Base-by-base conservation (phyloP, 2,888 invertebrate species). In the Prosopocoilus inquinatus region DNA sequence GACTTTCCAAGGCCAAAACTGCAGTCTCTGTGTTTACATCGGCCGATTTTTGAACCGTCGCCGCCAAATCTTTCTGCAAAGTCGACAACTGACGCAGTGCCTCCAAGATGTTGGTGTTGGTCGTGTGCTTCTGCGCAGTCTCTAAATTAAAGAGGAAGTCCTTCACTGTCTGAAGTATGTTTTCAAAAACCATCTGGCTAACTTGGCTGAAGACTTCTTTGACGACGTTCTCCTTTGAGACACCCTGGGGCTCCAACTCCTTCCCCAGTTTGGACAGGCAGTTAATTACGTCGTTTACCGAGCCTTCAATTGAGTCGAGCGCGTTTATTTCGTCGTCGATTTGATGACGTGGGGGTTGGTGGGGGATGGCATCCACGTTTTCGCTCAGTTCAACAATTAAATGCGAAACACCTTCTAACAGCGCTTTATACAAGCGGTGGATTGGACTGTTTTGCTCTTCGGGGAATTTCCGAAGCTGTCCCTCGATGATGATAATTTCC, bases 371-470 rank as follows among this genome's bases (percentile, higher is more conserved):
- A 28, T 87, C 84, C 60, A 87, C 76, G 0, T 82, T 82, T 66
- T 78, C 82, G 58, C 83, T 79, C 4, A 88, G 72, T 69, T 87
- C 85, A 51, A 84, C 77, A n/a, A 87, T 78, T 0, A 87, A 84
- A 11, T 83, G 81, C 64, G 84, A 82, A 0, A 88, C 82, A 50
- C 82, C 81, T 67, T 88, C 86, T 52, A 88, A 79, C 33, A 87
- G 79, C 53, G 84, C 82, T 55, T 85, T 82, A 62, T 76, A 67
- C 15, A 77, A 53, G 57, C 76, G 76, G 61, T 77, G 76, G 7
- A 69, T 63, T 16, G 72, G 41, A 4, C 71, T 70, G 61, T 74
- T 76, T 5, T n/a, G n/a, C n/a, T 59, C 59, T 8, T 68, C 67
- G n/a, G 72, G 65, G 44, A 72, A 69, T 57, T 72, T 68, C 20